Evolutionary conservation across 2,888 invertebrate species (phyloP).

Genomic region (Drosophila mulleri): DNA sequence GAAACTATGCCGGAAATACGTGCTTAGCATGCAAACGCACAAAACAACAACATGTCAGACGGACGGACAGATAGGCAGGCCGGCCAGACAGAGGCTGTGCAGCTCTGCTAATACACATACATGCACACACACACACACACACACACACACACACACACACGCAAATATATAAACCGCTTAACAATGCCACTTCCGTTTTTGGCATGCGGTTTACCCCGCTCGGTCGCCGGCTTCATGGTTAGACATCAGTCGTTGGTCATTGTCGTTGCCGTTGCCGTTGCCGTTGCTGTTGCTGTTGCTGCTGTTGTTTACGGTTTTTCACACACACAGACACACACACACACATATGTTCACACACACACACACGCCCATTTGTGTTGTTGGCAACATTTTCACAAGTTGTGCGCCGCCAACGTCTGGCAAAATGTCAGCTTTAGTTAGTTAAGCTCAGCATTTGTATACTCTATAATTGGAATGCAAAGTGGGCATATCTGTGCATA

Average conservation of each 20-base stretch:
- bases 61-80: conserved; percentile 23
- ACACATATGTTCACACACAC: conserved; percentile 14
- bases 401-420: conserved; percentile 33
- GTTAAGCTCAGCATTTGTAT: conserved; percentile 33
- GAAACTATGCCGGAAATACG: conserved; percentile 80
- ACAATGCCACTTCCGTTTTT: conserved; percentile 81
- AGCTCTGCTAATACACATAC: conserved; percentile 1
- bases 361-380: conserved; percentile 16
- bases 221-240: conserved; percentile 61
- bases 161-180: conserved; percentile 73
- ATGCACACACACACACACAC: background rate
- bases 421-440: conserved; percentile 47
- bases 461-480: conserved; percentile 1
- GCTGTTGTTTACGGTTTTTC: conserved; percentile 63
- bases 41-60: conserved; percentile 46
- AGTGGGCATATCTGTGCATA: background rate
- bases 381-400: conserved; percentile 52
- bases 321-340: conserved; percentile 30
- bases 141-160: conserved; percentile 33
- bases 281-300: conserved; percentile 5
- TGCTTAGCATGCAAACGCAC: conserved; percentile 66
- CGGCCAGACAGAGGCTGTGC: conserved; percentile 45
- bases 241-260: conserved; percentile 61
- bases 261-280: conserved; percentile 38
- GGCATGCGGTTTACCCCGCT: conserved; percentile 77